Evolutionary conservation across 2,113 vertebrate species (phyloP).

Genomic region (Lanius collurio): DNA sequence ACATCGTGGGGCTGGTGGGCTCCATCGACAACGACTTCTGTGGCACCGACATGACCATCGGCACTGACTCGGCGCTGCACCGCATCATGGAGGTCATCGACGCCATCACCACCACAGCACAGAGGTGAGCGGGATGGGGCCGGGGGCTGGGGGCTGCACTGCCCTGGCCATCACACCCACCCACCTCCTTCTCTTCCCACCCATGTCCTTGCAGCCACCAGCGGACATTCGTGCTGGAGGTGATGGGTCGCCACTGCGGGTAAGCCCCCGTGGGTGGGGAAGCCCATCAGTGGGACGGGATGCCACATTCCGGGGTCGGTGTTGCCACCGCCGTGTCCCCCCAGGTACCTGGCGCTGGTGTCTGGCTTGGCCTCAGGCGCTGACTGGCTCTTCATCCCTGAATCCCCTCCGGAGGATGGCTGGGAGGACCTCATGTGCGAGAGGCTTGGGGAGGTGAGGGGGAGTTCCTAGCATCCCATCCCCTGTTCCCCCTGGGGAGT

Average conservation of each 20-base stretch:
- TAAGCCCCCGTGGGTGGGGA: neutral
- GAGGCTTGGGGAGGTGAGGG: constrained; percentile 82
- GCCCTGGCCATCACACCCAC: accelerated
- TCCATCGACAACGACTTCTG: constrained; percentile 99
- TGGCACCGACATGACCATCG: constrained; percentile 97
- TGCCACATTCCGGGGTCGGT: accelerated
- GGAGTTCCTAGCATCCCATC: accelerated
- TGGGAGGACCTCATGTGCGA: constrained; percentile 93
- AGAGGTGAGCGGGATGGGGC: neutral
- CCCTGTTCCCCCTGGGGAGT: accelerated
- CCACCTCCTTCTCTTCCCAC: neutral
- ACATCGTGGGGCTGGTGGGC: constrained; percentile 95
- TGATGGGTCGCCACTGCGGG: constrained; percentile 97
- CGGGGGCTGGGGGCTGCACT: accelerated
- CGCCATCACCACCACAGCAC: constrained; percentile 91
- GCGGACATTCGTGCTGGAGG: constrained; percentile 92
- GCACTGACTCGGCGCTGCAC: constrained; percentile 93
- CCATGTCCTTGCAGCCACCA: constrained; percentile 82
- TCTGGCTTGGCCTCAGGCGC: constrained; percentile 90
- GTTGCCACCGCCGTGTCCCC: accelerated
- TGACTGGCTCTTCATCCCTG: constrained; percentile 95
- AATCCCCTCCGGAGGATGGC: constrained; percentile 85
- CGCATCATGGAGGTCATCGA: constrained; percentile 96
- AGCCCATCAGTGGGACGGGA: accelerated
- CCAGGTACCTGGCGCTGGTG: constrained; percentile 87